A percentile compares a stretch with the other conserved stretches of the same genome.
phyloP scores from a whole-genome alignment of 2,888 invertebrate genomes.

The Oligia latruncula region DNA sequence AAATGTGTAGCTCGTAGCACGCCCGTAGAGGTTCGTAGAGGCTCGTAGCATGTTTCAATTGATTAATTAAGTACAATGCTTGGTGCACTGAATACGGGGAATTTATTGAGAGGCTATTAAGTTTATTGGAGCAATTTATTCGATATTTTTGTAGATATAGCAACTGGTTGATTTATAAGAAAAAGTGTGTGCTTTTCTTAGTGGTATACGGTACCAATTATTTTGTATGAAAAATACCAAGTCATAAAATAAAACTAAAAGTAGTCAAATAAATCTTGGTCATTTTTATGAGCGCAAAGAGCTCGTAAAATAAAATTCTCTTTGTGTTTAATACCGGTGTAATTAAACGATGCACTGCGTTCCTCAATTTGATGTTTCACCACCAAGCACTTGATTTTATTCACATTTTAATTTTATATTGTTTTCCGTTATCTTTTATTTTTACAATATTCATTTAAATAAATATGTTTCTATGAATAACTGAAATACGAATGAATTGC shows the following conservation, averaged over 20 bases:
- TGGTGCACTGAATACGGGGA: constrained; percentile 15
- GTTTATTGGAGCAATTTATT: constrained; percentile 13
- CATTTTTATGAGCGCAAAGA: constrained; percentile 54
- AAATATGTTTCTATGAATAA: neutral
- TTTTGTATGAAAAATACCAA: neutral
- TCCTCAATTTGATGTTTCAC: constrained; percentile 23
- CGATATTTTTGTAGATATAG: neutral
- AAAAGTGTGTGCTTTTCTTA: neutral
- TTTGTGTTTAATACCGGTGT: constrained; percentile 42
- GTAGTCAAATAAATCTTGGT: constrained; percentile 47
- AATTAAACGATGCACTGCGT: constrained; percentile 51
- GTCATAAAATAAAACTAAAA: constrained; percentile 9
- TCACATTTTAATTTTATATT: neutral
- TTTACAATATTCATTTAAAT: neutral
- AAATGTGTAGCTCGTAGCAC: constrained; percentile 44
- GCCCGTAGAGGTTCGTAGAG: constrained; percentile 52
- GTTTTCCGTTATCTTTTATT: neutral
- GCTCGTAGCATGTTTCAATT: constrained; percentile 46
- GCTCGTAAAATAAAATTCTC: constrained; percentile 51
- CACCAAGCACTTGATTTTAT: constrained; percentile 7
- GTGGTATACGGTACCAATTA: neutral
- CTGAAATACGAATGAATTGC: neutral
- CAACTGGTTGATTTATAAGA: constrained; percentile 1
- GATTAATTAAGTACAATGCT: constrained; percentile 49
- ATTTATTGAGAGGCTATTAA: constrained; percentile 20